These are phyloP conservation scores for Antheraea mylitta DNA, from an alignment of 1,140 invertebrate species.

Conservation along the genomic window DNA sequence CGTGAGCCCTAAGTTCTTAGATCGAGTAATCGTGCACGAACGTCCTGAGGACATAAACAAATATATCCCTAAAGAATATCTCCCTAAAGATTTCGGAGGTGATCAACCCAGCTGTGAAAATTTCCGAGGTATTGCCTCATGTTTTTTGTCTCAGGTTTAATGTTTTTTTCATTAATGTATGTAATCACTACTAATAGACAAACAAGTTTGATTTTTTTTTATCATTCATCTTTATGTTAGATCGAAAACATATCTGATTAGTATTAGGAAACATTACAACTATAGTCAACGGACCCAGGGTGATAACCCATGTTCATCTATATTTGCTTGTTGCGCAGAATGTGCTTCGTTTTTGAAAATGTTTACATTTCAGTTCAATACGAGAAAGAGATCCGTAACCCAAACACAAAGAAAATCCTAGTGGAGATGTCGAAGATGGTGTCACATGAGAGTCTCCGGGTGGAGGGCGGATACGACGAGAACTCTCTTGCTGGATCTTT, in stretches of 20 bases:
- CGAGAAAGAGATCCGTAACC: neutral
- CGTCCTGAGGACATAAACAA: constrained; percentile 3
- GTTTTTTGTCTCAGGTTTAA: neutral
- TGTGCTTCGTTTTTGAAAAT: neutral
- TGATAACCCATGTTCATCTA: too few species aligned
- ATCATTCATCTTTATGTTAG: too few species aligned
- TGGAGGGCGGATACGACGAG: neutral
- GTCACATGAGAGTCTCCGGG: constrained; percentile 5
- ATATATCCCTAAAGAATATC: constrained; percentile 8
- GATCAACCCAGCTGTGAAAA: neutral
- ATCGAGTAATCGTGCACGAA: neutral
- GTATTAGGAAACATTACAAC: too few species aligned
- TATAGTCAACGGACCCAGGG: too few species aligned
- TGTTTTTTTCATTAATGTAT: too few species aligned
- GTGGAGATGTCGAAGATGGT: constrained; percentile 6
- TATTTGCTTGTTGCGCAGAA: too few species aligned
- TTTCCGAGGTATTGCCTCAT: neutral
- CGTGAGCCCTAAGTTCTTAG: neutral
- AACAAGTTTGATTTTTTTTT: too few species aligned
- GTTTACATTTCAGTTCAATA: neutral
- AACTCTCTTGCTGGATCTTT: constrained; percentile 4
- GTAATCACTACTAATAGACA: too few species aligned
- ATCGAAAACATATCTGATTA: too few species aligned
- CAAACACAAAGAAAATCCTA: neutral
- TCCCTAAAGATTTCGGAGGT: constrained; percentile 9